Evolutionary conservation across 2,113 vertebrate species (phyloP), one percentile per base, ranked within the genome.

Genomic region (Rhombomys opimus): DNA sequence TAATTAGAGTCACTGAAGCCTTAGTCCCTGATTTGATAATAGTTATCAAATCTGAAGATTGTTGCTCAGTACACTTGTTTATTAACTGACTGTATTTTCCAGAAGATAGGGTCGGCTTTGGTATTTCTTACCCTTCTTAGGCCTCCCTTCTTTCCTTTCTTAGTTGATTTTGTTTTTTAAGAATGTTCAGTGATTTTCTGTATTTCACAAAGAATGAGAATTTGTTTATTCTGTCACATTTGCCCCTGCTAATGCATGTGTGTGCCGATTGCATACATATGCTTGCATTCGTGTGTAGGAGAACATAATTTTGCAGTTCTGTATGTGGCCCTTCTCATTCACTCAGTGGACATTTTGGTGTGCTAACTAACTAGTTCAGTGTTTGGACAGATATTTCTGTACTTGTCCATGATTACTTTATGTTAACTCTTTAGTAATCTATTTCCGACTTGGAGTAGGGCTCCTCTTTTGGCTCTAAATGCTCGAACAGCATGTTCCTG

Each of bases 1-100:
- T 22, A 84, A 23, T 61, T 90, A 65, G 57, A 75, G 72, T 32
- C 80, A 80, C 14, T 57, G 54, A 91, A 94, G 68, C 85, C 7
- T 5, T 78, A 88, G 2, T 38, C 9, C 9, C 52, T 85, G 23
- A 78, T 96, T 94, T 92, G 50, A 86, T 94, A 90, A 77, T 30
- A 92, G 20, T 87, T 89, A 86, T 90, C 68, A 95, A 13, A 65
- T 75, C 75, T 84, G 80, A 80, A 97, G 82, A 30, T 15, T 15
- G 77, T 68, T 75, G 41, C 32, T 87, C 54, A 92, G 0, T 90
- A 20, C 1, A 54, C 54, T 78, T 59, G 94, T 97, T 97, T 95
- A 86, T 97, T 97, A 98, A 88, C 73, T 50, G 0, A 41, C 59
- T 80, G 95, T 91, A 89, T 96, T 88, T 87, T 73, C 50, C 50